Conservation (phyloP, 2,797 vertebrate genomes). For the Thunnus albacares region DNA sequence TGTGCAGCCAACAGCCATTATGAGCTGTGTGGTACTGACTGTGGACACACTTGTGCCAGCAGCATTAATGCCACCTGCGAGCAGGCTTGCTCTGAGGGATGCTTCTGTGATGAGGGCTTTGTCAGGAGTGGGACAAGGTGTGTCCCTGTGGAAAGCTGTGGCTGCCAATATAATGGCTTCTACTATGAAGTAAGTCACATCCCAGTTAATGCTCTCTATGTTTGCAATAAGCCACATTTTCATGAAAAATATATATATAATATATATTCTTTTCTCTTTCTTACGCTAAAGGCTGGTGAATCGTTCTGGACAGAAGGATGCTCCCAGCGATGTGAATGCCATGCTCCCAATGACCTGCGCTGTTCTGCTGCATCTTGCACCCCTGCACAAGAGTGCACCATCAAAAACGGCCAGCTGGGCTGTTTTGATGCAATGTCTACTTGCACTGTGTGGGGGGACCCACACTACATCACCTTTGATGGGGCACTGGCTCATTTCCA, state of each 20-base stretch:
- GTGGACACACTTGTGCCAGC: conserved; percentile 73
- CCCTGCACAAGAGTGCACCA: conserved; percentile 64
- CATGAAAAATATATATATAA: no score
- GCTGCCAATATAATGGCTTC: conserved; percentile 76
- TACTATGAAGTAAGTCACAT: conserved; percentile 73
- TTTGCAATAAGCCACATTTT: no score
- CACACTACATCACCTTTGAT: conserved; percentile 86
- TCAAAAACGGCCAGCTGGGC: conserved; percentile 67
- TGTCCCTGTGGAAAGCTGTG: conserved; percentile 74
- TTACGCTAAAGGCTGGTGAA: conserved; percentile 63
- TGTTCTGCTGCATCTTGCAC: conserved; percentile 68
- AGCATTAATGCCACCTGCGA: conserved; percentile 67
- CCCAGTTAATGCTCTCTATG: no score
- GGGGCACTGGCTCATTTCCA: conserved; percentile 82
- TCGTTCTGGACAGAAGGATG: conserved; percentile 76
- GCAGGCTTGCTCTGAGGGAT: conserved; percentile 79
- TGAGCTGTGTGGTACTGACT: conserved; percentile 83
- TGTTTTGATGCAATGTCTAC: conserved; percentile 72
- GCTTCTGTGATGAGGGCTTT: conserved; percentile 80
- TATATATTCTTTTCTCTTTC: no score
- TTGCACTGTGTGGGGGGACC: conserved; percentile 82
- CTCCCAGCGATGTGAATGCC: conserved; percentile 74
- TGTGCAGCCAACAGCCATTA: conserved; percentile 82
- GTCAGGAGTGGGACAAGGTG: conserved; percentile 72
- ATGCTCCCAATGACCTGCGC: conserved; percentile 56